phyloP scores from a whole-genome alignment of 2,797 vertebrate species.

The Lateolabrax maculatus region DNA sequence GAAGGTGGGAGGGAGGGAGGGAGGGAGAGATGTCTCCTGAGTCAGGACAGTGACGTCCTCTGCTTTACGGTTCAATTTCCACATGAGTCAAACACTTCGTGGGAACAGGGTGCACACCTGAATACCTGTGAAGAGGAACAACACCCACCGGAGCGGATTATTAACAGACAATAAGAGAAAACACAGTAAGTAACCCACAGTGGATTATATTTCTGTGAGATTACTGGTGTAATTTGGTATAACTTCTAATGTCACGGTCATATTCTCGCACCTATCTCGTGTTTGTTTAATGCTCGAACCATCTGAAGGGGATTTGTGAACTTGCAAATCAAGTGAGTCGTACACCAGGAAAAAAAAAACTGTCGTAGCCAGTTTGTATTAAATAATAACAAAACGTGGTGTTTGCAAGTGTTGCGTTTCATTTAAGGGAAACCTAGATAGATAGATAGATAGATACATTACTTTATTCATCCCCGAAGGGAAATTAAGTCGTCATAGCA shows the following conservation, averaged over 20 bases:
- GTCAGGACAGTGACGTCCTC: slow-evolving; percentile 29
- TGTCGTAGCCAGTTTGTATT: background rate
- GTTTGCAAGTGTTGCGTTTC: background rate
- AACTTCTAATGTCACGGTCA: background rate
- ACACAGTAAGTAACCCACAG: slow-evolving; percentile 62
- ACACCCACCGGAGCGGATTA: background rate
- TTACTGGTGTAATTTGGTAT: background rate
- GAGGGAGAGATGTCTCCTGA: slow-evolving; percentile 8
- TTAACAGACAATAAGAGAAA: background rate
- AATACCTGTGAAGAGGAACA: background rate
- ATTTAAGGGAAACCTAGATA: background rate
- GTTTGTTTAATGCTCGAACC: background rate
- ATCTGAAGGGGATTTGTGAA: slow-evolving; percentile 4
- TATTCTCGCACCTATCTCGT: background rate
- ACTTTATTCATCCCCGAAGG: no score
- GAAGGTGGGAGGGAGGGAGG: background rate
- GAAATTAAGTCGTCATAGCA: no score
- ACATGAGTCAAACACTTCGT: slow-evolving; percentile 34
- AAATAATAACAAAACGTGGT: background rate
- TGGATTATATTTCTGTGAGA: background rate
- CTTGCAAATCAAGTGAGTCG: background rate
- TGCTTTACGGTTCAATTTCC: background rate
- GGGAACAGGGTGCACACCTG: background rate
- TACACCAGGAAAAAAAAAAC: background rate
- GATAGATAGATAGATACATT: no score